These are phyloP conservation scores for Gallinago jamesoni DNA, from an alignment of 2,113 vertebrate species.

Conservation along the genomic window DNA sequence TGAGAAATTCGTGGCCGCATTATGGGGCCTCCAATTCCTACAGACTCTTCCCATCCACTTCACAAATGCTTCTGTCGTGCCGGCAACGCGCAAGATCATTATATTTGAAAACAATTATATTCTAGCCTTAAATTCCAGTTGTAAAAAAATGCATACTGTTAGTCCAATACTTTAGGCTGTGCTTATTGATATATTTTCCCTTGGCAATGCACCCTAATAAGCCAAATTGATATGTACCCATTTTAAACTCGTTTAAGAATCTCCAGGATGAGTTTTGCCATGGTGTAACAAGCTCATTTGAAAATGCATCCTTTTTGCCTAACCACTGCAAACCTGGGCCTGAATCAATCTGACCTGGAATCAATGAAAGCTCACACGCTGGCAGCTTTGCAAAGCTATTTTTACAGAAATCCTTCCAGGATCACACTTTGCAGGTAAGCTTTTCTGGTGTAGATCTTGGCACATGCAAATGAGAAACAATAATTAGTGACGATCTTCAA, in stretches of 20 bases:
- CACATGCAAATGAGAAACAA: conserved; percentile 34
- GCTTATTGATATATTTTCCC: neutral
- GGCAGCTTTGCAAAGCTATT: neutral
- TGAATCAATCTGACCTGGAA: neutral
- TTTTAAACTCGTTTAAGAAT: neutral
- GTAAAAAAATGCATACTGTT: neutral
- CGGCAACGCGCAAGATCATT: neutral
- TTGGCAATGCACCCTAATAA: neutral
- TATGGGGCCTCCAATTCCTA: neutral
- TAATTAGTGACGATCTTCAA: conserved; percentile 25
- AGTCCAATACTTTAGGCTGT: neutral
- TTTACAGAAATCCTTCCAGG: neutral
- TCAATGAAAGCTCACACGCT: neutral
- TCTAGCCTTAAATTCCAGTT: neutral
- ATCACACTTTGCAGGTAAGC: neutral
- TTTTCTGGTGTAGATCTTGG: neutral
- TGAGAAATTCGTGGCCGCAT: neutral
- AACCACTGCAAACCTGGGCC: neutral
- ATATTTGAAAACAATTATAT: neutral
- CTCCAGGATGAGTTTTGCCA: neutral
- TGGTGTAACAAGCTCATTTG: neutral
- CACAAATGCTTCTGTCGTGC: neutral
- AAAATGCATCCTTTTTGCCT: neutral
- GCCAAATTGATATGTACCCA: neutral
- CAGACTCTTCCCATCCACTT: neutral